These are phyloP conservation scores for Antechinus stuartii DNA, from an alignment of 2,113 vertebrate genomes.

Conservation along the genomic window DNA sequence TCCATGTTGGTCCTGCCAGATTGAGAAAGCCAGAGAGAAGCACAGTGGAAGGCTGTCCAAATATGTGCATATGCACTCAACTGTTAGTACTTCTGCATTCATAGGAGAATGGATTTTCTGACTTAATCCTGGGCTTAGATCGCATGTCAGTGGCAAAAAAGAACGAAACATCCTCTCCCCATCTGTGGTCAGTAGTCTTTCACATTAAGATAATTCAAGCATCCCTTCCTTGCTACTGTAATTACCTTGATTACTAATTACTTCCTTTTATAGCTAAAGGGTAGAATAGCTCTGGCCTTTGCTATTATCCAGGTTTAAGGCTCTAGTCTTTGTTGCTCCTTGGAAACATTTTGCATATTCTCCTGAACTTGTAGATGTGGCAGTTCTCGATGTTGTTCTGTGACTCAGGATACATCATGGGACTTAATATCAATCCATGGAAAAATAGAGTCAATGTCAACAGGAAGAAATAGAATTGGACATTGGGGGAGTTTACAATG, in stretches of 20 bases:
- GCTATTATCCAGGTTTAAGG: not conserved
- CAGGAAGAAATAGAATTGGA: too few species aligned
- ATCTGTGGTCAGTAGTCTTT: not conserved
- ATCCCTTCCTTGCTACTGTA: constrained; percentile 11
- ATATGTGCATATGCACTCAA: too few species aligned
- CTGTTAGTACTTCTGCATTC: too few species aligned
- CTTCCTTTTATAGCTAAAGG: constrained; percentile 23
- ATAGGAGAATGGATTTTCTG: not conserved
- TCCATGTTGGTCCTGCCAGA: too few species aligned
- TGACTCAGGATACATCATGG: not conserved
- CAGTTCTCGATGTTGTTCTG: not conserved
- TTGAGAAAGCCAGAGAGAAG: too few species aligned
- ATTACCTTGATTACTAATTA: constrained; percentile 5
- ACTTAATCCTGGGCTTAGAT: not conserved
- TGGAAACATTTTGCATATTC: not conserved
- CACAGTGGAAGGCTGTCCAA: too few species aligned
- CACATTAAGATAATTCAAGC: not conserved
- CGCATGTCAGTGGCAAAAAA: not conserved
- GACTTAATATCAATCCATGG: too few species aligned
- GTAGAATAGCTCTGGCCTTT: not conserved
- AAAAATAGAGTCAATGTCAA: too few species aligned
- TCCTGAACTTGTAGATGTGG: not conserved
- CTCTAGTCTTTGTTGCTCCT: not conserved
- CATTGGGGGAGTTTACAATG: not conserved
- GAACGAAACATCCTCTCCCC: not conserved